These are phyloP conservation scores for Laspeyria flexula DNA, from an alignment of 2,888 invertebrate species.

Conservation along the genomic window DNA sequence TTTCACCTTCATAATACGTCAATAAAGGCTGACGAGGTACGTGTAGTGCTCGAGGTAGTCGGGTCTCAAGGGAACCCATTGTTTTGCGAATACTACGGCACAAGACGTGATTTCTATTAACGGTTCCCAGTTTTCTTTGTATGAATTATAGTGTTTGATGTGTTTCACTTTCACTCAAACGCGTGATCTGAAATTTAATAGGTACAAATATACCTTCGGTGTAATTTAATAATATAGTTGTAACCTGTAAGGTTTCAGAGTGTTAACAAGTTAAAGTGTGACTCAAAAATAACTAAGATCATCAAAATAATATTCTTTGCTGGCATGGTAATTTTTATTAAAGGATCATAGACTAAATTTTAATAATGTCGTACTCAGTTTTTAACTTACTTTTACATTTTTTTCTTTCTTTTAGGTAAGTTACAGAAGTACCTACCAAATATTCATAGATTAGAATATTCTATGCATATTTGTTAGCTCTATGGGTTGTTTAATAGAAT, in stretches of 20 bases:
- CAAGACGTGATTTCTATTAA: slow-evolving; percentile 64
- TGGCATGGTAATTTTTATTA: too few relatives aligned
- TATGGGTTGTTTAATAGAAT: too few relatives aligned
- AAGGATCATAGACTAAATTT: too few relatives aligned
- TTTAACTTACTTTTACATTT: too few relatives aligned
- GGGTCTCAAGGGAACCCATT: slow-evolving; percentile 62
- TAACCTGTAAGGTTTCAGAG: neutral
- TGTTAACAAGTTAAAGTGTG: neutral
- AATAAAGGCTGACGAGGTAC: slow-evolving; percentile 49
- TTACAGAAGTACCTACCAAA: too few relatives aligned
- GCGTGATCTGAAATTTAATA: slow-evolving; percentile 25
- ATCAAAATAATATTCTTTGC: too few relatives aligned
- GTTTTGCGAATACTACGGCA: slow-evolving; percentile 52
- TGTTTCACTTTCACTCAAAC: slow-evolving; percentile 41
- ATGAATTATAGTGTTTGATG: slow-evolving; percentile 41
- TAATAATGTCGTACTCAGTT: too few relatives aligned
- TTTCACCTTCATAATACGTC: slow-evolving; percentile 51
- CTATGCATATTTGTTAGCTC: too few relatives aligned
- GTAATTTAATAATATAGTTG: neutral
- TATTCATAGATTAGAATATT: too few relatives aligned
- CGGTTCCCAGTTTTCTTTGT: slow-evolving; percentile 58
- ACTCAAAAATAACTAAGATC: too few relatives aligned
- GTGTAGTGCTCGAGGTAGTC: slow-evolving; percentile 38
- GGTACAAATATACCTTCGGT: neutral
- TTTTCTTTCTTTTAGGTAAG: too few relatives aligned